These are phyloP conservation scores for Physella acuta DNA, from an alignment of 1,140 invertebrate species.

Conservation along the genomic window DNA sequence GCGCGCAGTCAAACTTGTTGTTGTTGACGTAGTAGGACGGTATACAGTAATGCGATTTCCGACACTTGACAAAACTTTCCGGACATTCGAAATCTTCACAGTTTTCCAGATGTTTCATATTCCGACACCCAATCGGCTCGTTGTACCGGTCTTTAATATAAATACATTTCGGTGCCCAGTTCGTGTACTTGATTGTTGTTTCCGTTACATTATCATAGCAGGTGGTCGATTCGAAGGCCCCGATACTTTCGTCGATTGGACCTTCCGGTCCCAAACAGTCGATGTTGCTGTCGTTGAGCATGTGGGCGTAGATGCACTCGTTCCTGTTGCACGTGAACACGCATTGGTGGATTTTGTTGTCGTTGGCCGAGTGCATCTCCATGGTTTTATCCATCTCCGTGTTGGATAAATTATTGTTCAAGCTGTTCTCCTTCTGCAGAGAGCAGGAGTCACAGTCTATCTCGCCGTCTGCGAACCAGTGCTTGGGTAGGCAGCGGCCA, in stretches of 20 bases:
- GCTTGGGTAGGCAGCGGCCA: slow-evolving; percentile 8
- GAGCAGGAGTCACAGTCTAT: slow-evolving; percentile 12
- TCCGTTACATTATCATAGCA: slow-evolving; percentile 2
- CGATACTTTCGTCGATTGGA: slow-evolving; percentile 2
- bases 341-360: neutral
- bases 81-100: neutral
- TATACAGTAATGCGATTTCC: neutral
- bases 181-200: neutral
- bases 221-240: neutral
- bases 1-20: neutral
- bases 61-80: neutral
- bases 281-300: neutral
- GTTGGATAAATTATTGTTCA: neutral
- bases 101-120: slow-evolving; percentile 3
- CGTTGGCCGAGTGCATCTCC: neutral
- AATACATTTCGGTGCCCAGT: slow-evolving; percentile 17
- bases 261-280: slow-evolving; percentile 8
- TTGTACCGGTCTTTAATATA: slow-evolving; percentile 6
- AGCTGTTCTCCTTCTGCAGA: neutral
- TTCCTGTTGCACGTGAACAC: slow-evolving; percentile 13
- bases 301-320: slow-evolving; percentile 2
- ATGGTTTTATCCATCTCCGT: neutral
- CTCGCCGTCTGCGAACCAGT: slow-evolving; percentile 12
- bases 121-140: neutral
- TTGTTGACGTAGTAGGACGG: neutral